phyloP scores from a whole-genome alignment of 2,113 vertebrate genomes.

The Notiomystis cincta region DNA sequence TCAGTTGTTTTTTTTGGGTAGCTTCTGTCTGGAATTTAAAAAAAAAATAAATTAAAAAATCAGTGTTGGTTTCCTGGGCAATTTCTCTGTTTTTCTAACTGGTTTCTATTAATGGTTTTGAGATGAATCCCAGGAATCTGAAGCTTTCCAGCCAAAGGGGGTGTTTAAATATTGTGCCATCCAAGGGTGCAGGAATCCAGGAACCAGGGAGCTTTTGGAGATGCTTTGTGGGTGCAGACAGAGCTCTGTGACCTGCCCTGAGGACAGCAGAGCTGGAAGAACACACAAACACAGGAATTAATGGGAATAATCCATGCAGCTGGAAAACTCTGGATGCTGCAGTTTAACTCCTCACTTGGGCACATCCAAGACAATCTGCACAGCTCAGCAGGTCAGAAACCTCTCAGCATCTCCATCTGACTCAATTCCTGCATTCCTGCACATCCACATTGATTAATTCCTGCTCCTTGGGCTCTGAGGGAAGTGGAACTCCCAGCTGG shows the following conservation, averaged over 20 bases:
- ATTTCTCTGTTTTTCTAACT: slow-evolving; percentile 54
- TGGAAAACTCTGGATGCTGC: background rate
- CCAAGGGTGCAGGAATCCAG: background rate
- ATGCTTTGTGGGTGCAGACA: background rate
- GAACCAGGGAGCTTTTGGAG: background rate
- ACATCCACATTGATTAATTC: background rate
- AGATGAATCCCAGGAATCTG: slow-evolving; percentile 56
- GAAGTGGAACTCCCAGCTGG: background rate
- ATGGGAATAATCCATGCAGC: background rate
- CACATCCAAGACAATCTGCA: background rate
- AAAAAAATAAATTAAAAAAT: background rate
- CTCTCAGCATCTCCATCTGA: background rate
- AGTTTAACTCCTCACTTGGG: background rate
- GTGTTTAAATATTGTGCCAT: background rate
- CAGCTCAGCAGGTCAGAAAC: background rate
- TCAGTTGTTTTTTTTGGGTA: background rate
- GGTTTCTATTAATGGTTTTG: slow-evolving; percentile 55
- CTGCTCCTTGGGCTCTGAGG: background rate
- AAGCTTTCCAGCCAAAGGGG: background rate
- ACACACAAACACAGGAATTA: background rate
- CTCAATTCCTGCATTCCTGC: background rate
- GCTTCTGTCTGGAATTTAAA: background rate
- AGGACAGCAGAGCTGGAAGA: background rate
- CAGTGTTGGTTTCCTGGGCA: slow-evolving; percentile 44
- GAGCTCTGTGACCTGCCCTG: background rate